Conservation (phyloP, 1,140 invertebrate genomes). For the Helicoverpa zea region DNA sequence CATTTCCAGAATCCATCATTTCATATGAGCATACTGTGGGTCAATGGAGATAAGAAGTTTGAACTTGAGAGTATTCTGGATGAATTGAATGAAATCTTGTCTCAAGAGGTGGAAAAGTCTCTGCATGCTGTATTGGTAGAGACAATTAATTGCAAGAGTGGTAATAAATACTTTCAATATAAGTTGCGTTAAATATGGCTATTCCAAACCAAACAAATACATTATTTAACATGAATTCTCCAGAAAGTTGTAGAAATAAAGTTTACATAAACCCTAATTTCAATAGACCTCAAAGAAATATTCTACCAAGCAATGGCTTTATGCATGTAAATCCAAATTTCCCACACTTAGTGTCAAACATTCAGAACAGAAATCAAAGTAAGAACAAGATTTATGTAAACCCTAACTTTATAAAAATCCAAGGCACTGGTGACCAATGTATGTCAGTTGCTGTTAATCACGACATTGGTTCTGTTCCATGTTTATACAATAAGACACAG, state of each 20-base stretch:
- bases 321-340: constrained; percentile 69
- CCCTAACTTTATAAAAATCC: constrained; percentile 72
- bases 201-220: constrained; percentile 47
- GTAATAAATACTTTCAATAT: constrained; percentile 78
- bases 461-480: background rate
- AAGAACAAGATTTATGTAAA: constrained; percentile 77
- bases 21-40: constrained; percentile 91
- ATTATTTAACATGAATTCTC: constrained; percentile 44
- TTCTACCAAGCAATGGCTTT: constrained; percentile 33
- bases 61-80: constrained; percentile 75
- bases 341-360: constrained; percentile 53
- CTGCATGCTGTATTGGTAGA: constrained; percentile 60
- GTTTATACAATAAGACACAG: background rate
- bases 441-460: background rate
- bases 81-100: constrained; percentile 66
- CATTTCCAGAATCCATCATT: constrained; percentile 89
- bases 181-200: constrained; percentile 54
- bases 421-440: background rate
- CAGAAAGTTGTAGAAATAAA: constrained; percentile 64
- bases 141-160: constrained; percentile 75
- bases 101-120: constrained; percentile 58
- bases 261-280: constrained; percentile 82
- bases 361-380: constrained; percentile 45
- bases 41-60: constrained; percentile 87
- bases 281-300: constrained; percentile 55